phyloP scores from a whole-genome alignment of 2,888 invertebrate species.

The Cyclophora albipunctata region DNA sequence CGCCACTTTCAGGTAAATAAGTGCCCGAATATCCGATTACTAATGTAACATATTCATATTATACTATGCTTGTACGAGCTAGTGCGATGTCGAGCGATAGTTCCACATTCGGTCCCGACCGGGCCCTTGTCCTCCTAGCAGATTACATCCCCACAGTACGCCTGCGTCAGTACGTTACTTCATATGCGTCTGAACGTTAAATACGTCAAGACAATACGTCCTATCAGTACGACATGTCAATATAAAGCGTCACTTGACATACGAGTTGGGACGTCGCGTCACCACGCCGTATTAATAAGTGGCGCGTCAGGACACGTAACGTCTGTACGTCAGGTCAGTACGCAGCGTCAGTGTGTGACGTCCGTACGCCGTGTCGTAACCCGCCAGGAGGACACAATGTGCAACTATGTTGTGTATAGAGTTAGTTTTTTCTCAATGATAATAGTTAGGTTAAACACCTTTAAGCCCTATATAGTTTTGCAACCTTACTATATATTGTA shows the following conservation, averaged over 20 bases:
- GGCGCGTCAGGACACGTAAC: too few species aligned
- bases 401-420: slow-evolving; percentile 34
- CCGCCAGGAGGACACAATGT: slow-evolving; percentile 32
- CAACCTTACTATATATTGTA: slow-evolving; percentile 22
- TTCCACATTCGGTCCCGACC: slow-evolving; percentile 36
- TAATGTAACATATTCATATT: slow-evolving; percentile 44
- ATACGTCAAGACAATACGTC: too few species aligned
- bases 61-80: slow-evolving; percentile 66
- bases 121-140: slow-evolving; percentile 40
- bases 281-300: too few species aligned
- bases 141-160: background rate
- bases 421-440: slow-evolving; percentile 36
- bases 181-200: too few species aligned
- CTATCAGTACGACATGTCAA: too few species aligned
- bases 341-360: slow-evolving; percentile 22
- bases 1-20: too few species aligned
- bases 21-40: slow-evolving; percentile 12
- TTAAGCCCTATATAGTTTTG: slow-evolving; percentile 28
- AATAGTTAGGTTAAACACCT: slow-evolving; percentile 39
- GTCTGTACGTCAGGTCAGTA: slow-evolving; percentile 16
- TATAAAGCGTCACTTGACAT: too few species aligned
- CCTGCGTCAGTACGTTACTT: too few species aligned
- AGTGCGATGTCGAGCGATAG: slow-evolving; percentile 54
- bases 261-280: too few species aligned
- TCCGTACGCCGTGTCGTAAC: too few species aligned